Evolutionary conservation across 2,797 vertebrate species (phyloP).

Genomic region (Alca torda): DNA sequence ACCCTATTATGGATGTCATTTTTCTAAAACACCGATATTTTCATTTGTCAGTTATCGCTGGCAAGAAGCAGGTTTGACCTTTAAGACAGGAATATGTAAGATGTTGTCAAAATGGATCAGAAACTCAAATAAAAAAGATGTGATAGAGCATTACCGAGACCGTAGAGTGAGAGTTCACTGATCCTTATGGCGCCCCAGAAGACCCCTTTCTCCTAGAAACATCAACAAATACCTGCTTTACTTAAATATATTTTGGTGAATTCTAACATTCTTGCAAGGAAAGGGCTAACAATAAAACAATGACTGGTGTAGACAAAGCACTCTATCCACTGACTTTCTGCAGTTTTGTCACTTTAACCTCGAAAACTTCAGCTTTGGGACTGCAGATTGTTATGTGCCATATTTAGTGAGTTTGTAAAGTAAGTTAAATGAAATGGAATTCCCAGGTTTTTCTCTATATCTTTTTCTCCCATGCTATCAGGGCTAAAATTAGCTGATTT

Average conservation of each 20-base stretch:
- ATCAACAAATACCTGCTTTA: neutral
- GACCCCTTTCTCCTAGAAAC: neutral
- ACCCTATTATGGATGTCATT: conserved; percentile 37
- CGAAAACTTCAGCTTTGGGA: neutral
- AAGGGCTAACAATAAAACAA: neutral
- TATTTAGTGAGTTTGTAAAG: neutral
- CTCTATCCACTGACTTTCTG: neutral
- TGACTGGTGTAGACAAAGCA: neutral
- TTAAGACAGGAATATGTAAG: conserved; percentile 40
- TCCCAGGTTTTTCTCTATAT: neutral
- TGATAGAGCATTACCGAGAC: neutral
- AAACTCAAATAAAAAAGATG: neutral
- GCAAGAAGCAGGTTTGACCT: conserved; percentile 43
- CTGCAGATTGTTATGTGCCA: neutral
- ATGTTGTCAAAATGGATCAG: conserved; percentile 42
- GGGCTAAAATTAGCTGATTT: neutral
- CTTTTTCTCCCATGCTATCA: neutral
- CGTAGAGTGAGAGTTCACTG: neutral
- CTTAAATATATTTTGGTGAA: neutral
- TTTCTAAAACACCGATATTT: conserved; percentile 9
- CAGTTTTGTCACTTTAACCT: neutral
- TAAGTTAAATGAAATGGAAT: neutral
- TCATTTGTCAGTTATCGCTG: neutral
- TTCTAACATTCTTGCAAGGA: neutral
- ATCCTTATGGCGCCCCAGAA: neutral